A percentile compares a stretch with the other conserved stretches of the same genome.
Evolutionary conservation across 2,113 vertebrate genomes (phyloP).

Genomic region (Glareola pratincola): DNA sequence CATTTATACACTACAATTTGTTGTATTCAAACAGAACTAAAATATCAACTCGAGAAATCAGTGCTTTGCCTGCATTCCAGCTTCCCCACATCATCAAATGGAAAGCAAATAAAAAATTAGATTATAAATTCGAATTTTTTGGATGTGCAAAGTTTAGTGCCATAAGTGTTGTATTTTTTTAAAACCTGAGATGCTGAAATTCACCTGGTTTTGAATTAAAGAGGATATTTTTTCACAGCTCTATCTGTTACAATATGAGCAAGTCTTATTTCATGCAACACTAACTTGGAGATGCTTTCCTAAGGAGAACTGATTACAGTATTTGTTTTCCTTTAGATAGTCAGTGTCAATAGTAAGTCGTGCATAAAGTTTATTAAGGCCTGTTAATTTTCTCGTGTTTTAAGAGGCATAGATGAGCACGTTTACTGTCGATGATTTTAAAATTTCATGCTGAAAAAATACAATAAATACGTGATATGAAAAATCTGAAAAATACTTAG

Average conservation of each 20-base stretch:
- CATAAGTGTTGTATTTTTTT: background rate
- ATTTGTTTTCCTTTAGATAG: constrained; percentile 39
- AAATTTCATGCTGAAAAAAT: background rate
- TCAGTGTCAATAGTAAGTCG: background rate
- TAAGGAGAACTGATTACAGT: constrained; percentile 4
- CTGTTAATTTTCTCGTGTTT: background rate
- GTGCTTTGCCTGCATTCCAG: background rate
- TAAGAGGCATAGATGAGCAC: background rate
- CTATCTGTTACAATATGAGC: background rate
- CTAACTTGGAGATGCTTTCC: background rate
- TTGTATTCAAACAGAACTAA: background rate
- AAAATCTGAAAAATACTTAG: background rate
- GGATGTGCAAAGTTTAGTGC: background rate
- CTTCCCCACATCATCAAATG: background rate
- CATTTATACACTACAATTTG: background rate
- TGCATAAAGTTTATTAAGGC: background rate
- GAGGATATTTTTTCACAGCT: background rate
- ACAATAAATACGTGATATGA: background rate
- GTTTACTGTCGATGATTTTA: background rate
- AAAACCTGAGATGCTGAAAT: background rate
- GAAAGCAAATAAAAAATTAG: background rate
- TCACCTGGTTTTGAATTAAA: background rate
- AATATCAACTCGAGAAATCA: background rate
- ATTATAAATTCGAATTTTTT: background rate
- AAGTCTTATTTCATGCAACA: constrained; percentile 35